A percentile compares a stretch with the other conserved stretches of the same genome.
Evolutionary conservation across 2,797 vertebrate genomes (phyloP).

Genomic region (Anomalospiza imberbis): DNA sequence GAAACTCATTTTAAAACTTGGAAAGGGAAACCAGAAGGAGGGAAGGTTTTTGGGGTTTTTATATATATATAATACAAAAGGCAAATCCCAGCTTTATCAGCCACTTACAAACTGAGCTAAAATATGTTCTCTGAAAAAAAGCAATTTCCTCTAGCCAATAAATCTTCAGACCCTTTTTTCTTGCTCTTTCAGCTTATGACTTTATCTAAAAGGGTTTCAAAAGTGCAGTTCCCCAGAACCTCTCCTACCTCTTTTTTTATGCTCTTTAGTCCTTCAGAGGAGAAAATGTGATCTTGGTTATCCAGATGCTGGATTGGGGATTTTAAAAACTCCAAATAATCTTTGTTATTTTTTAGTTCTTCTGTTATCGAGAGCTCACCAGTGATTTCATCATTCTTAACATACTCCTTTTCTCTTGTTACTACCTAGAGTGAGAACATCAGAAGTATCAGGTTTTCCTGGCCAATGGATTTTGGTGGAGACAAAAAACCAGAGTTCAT

Average conservation of each 20-base stretch:
- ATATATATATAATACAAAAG: not conserved
- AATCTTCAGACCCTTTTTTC: not conserved
- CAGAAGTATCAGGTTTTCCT: not conserved
- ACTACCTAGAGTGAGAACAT: not conserved
- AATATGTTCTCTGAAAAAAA: slow-evolving; percentile 23
- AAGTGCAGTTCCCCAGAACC: not conserved
- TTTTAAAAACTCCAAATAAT: not conserved
- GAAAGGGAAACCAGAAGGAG: not conserved
- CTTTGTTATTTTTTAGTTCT: not conserved
- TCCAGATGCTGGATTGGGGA: not conserved
- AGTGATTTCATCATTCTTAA: not conserved
- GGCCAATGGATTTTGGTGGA: not conserved
- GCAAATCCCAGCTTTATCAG: not conserved
- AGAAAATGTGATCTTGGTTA: not conserved
- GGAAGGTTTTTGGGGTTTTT: not conserved
- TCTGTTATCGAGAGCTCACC: not conserved
- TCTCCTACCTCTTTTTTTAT: not conserved
- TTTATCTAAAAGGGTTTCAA: not conserved
- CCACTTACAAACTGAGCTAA: slow-evolving; percentile 16
- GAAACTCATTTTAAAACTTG: not conserved
- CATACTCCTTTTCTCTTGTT: not conserved
- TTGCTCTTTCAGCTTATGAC: not conserved
- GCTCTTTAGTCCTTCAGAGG: not conserved
- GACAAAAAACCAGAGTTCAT: not conserved
- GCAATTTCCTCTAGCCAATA: not conserved